A percentile compares a stretch with the other conserved stretches of the same genome.
phyloP scores from a whole-genome alignment of 2,113 vertebrate species.

The Procavia capensis region DNA sequence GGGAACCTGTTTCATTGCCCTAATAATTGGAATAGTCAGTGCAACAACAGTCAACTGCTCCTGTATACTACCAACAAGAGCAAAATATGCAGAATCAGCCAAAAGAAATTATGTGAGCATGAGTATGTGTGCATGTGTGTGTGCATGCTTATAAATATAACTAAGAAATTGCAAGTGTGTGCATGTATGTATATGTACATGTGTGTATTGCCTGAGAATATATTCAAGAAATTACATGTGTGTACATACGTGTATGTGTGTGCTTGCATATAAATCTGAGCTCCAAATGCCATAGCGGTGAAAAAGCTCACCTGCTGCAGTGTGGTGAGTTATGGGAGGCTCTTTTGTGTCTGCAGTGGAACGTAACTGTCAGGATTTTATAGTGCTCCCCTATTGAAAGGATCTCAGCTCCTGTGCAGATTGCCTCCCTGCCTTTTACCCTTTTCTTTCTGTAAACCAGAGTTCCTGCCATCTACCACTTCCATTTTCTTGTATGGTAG shows the following conservation, averaged over 20 bases:
- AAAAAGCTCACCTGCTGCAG: not conserved
- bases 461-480: not conserved
- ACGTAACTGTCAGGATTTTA: not conserved
- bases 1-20: slow-evolving; percentile 19
- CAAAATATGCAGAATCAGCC: not conserved
- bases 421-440: not conserved
- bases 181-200: not conserved
- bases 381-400: not conserved
- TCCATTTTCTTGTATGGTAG: not conserved
- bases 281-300: not conserved
- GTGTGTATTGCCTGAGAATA: not conserved
- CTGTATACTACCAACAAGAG: slow-evolving; percentile 14
- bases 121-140: not conserved
- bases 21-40: slow-evolving; percentile 42
- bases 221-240: not conserved
- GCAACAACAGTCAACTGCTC: slow-evolving; percentile 7
- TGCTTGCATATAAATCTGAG: not conserved
- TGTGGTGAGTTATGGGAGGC: not conserved
- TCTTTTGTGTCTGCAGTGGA: not conserved
- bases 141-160: not conserved
- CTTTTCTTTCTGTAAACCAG: not conserved
- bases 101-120: not conserved
- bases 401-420: not conserved
- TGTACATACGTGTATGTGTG: not conserved
- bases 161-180: not conserved